Evolutionary conservation across 2,113 vertebrate species (phyloP), one percentile per base, ranked within the genome.

Genomic region (Dasyornis broadbenti): DNA sequence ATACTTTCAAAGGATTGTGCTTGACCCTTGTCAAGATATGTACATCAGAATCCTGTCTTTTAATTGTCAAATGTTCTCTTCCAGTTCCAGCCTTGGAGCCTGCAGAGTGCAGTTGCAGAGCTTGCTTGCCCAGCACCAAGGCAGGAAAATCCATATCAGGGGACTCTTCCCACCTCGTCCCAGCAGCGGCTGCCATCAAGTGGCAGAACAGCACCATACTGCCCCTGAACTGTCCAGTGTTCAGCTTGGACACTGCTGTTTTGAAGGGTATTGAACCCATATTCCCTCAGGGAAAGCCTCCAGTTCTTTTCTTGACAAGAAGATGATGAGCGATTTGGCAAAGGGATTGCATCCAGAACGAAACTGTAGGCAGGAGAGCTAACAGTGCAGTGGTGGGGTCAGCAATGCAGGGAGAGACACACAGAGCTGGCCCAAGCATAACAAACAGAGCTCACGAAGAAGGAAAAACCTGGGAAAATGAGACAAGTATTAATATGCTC

Each of bases 361-460:
- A 59, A 33, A 37, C 8, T 33, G 69, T 7, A 22, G 33, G 40
- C 27, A 69, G 53, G 35, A 79, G 24, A 72, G 37, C 13, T 16
- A 83, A 60, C 40, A 56, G 40, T 49, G n/a, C 26, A 78, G 54
- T 7, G 23, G 4, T 45, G 13, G 33, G 15, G 24, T 63, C 61
- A 76, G 2, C 16, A 66, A 18, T 35, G 47, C 0, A 0, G 31
- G 21, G 28, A 52, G 27, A 40, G 61, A 45, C 3, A 8, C 26
- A 53, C 13, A 54, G n/a, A 70, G 56, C 19, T 2, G 2, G 22
- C 8, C 30, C 47, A 22, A 7, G 15, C 1, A 0, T 6, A 44
- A 40, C 15, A 76, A 44, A 40, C 15, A 76, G 47, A 54, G 23
- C 23, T 26, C 19, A 35, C 3, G 31, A 18, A 47, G 40, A 81